Evolutionary conservation across 2,113 vertebrate species (phyloP).

Genomic region (Bubo scandiacus): DNA sequence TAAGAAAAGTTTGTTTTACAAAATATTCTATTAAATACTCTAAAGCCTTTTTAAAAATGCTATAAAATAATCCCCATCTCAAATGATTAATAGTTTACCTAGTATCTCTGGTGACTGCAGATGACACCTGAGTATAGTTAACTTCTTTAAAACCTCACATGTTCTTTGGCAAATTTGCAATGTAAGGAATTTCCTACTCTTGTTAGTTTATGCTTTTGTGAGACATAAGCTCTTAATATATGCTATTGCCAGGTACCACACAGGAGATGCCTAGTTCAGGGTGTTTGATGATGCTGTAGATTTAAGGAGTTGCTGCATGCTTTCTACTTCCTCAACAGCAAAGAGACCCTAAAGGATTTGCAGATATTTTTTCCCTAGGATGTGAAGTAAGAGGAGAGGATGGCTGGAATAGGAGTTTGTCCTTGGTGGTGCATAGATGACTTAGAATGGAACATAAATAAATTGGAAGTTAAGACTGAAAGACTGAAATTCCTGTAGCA

Average conservation of each 20-base stretch:
- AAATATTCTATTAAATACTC: background rate
- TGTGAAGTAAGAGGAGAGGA: background rate
- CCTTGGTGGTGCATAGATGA: background rate
- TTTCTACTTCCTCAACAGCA: background rate
- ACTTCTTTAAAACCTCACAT: background rate
- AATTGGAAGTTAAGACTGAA: background rate
- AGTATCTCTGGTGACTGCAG: background rate
- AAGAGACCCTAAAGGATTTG: background rate
- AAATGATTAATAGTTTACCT: background rate
- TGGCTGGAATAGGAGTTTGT: background rate
- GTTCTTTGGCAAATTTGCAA: background rate
- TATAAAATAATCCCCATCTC: background rate
- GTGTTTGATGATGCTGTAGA: background rate
- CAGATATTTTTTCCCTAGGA: background rate
- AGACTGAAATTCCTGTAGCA: background rate
- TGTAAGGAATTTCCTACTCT: background rate
- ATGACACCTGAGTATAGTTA: background rate
- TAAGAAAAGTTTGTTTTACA: background rate
- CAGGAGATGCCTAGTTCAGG: background rate
- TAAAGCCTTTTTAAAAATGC: background rate
- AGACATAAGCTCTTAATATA: background rate
- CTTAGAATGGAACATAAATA: background rate
- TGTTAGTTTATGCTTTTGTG: background rate
- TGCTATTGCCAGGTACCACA: background rate
- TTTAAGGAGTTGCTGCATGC: background rate